Conservation (phyloP, 2,888 invertebrate species). For the Neria commutata region DNA sequence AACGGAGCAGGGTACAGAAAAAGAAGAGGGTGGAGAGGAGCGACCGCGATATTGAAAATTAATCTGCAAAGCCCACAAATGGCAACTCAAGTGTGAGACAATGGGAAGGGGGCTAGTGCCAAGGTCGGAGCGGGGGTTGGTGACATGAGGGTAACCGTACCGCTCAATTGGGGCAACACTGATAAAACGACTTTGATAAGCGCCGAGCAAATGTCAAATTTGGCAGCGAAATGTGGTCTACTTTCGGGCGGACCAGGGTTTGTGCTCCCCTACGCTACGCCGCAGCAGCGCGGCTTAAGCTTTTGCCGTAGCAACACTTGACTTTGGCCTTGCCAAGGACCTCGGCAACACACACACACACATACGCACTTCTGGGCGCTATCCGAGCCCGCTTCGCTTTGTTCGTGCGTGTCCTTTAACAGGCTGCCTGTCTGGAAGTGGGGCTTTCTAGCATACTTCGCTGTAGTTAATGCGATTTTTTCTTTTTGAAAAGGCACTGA, state of each 20-base stretch:
- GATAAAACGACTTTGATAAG: not conserved
- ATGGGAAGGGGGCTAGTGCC: not conserved
- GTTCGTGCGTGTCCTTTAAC: slow-evolving; percentile 30
- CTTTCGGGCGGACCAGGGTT: too few relatives aligned
- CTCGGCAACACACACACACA: too few relatives aligned
- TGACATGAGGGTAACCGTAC: not conserved
- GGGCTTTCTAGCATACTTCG: too few relatives aligned
- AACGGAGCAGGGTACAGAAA: slow-evolving; percentile 11
- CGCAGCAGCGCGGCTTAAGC: not conserved
- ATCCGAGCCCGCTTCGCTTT: slow-evolving; percentile 18
- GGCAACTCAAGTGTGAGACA: not conserved
- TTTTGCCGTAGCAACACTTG: not conserved
- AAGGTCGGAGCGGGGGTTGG: not conserved
- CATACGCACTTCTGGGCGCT: too few relatives aligned
- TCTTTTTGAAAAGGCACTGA: too few relatives aligned
- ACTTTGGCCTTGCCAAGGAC: not conserved
- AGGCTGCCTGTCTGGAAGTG: slow-evolving; percentile 22
- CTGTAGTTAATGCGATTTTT: too few relatives aligned
- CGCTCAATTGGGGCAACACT: not conserved
- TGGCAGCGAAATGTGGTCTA: not conserved
- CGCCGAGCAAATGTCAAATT: not conserved
- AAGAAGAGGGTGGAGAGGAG: too few relatives aligned
- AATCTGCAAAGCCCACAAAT: not conserved
- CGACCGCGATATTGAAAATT: too few relatives aligned
- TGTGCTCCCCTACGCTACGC: not conserved